Evolutionary conservation across 2,797 vertebrate genomes (phyloP).

Genomic region (Tenualosa thibaudeaui): DNA sequence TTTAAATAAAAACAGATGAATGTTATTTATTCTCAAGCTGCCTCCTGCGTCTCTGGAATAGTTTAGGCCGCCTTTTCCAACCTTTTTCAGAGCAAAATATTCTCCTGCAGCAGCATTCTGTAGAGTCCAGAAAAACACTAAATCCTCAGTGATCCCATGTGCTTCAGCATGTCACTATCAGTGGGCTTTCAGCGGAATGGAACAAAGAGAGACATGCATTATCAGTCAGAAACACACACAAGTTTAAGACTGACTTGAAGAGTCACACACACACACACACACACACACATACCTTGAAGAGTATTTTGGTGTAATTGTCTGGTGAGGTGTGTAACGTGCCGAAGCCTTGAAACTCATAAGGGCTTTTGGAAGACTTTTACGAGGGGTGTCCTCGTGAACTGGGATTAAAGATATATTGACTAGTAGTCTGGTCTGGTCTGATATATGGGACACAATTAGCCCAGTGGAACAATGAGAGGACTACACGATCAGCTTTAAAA

Average conservation of each 20-base stretch:
- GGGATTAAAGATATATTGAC: neutral
- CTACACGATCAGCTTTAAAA: too few relatives aligned
- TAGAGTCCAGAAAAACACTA: neutral
- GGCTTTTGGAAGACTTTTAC: neutral
- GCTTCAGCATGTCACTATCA: neutral
- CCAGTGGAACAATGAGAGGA: too few relatives aligned
- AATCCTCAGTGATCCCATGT: neutral
- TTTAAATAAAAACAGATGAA: slow-evolving; percentile 22
- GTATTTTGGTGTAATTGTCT: neutral
- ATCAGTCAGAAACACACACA: neutral
- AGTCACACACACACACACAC: too few relatives aligned
- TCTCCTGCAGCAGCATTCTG: neutral
- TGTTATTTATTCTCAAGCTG: slow-evolving; percentile 11
- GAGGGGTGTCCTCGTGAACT: neutral
- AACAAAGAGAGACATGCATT: neutral
- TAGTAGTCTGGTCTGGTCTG: neutral
- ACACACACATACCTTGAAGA: too few relatives aligned
- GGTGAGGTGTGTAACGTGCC: neutral
- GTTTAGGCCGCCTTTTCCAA: neutral
- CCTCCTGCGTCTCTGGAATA: neutral
- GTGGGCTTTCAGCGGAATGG: neutral
- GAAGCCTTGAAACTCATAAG: neutral
- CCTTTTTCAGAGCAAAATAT: neutral
- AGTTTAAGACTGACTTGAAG: too few relatives aligned
- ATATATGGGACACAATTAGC: too few relatives aligned